Evolutionary conservation across 2,797 vertebrate species (phyloP), one percentile per base, ranked within the genome.

Genomic region (Spea hammondii): DNA sequence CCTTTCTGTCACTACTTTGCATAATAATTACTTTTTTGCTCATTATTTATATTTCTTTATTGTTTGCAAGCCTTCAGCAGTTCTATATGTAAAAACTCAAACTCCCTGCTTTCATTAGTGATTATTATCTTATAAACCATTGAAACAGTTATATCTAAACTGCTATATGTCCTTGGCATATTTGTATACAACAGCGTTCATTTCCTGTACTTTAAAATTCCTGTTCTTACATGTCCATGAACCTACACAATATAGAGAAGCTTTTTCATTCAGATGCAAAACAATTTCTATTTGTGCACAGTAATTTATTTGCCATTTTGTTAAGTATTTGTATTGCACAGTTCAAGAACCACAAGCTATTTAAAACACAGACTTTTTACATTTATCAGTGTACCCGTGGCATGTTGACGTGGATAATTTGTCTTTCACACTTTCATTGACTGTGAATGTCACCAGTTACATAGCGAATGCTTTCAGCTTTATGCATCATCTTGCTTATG

Each of bases 351-450:
- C 45, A 57, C 53, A 32, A 64, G 79, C 79, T 81, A 62, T 64
- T 81, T 77, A 77, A 77, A 81, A 71, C 74, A 72, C 46, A 77
- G 79, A 73, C 74, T 73, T 77, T 48, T 77, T 69, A 49, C 48
- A 72, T 77, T 77, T 59, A 47, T 73, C 79, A 72, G 64, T 68
- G 59, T 70, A 32, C 46, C 79, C 64, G 5, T 67, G 79, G 68
- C 55, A 60, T 68, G 74, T 57, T 54, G 70, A 81, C 60, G 54
- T 73, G 74, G 47, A 81, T 76, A 81, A 81, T 81, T 77, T 81
- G 79, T 81, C 79, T 81, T 81, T 81, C 79, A 81, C 79, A 81
- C 74, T 67, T 77, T 81, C 74, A 81, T 73, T 54, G 70, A 77
- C 70, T 81, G 79, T 81, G 79, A 81, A 81, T 81, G 79, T 81